Conservation (phyloP, 2,113 vertebrate species). For the Pteronura brasiliensis region DNA sequence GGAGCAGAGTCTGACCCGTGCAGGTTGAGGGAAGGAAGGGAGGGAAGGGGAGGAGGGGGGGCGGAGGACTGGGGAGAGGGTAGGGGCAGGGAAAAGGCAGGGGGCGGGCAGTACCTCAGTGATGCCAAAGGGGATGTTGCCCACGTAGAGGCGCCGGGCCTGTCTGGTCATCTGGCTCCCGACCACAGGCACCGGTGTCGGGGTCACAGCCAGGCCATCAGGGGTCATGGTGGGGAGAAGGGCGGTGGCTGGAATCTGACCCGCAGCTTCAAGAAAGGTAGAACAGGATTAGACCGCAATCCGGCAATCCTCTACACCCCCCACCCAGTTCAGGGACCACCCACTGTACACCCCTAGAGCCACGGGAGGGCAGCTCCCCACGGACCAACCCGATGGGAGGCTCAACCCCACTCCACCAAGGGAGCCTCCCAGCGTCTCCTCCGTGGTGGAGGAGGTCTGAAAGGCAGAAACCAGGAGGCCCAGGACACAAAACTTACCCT, state of each 20-base stretch:
- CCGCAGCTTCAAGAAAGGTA: conserved; percentile 85
- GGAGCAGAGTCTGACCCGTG: conserved; percentile 75
- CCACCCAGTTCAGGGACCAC: fast-evolving
- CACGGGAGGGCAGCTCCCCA: neutral
- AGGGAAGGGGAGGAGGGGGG: neutral
- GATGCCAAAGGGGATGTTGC: conserved; percentile 95
- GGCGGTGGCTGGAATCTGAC: conserved; percentile 94
- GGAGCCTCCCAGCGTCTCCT: neutral
- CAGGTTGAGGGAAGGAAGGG: conserved; percentile 52
- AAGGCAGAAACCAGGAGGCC: neutral
- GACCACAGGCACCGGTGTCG: conserved; percentile 93
- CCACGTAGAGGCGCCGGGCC: conserved; percentile 93
- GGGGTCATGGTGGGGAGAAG: conserved; percentile 95
- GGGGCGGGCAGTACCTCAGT: conserved; percentile 87
- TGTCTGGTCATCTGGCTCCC: conserved; percentile 96
- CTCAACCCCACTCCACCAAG: neutral
- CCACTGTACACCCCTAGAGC: neutral
- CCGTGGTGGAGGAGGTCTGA: neutral
- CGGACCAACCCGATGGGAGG: neutral
- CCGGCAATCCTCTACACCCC: too few relatives aligned
- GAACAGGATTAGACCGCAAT: fast-evolving
- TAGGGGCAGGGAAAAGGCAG: neutral
- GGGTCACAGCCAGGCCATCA: conserved; percentile 92
- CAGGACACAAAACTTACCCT: neutral
- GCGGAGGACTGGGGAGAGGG: neutral